Evolutionary conservation across 2,888 invertebrate genomes (phyloP), one percentile per base, ranked within the genome.

Genomic region (Drosophila monieri): DNA sequence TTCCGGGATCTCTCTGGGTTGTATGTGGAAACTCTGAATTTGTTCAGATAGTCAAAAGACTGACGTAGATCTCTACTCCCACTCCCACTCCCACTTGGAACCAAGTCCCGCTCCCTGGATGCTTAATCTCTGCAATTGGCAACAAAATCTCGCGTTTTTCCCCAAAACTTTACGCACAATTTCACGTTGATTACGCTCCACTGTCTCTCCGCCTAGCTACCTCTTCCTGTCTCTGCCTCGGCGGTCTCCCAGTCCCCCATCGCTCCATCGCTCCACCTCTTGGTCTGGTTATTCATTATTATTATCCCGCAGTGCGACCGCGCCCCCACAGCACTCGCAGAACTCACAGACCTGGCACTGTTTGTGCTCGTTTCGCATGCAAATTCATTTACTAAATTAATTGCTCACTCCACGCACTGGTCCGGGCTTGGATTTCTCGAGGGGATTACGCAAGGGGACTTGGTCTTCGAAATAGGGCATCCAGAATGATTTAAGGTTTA

Each of bases 311-410:
- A 46, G 57, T 37, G 49, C 6, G 35, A 27, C 51, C 67, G 30
- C 57, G 35, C 67, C 49, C 41, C 43, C 58, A 43, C 56, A 52
- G 25, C 27, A 57, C 66, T 32, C 48, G 10, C 43, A 52, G 46
- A 30, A 15, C 23, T 32, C 15, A 21, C n/a, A 35, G 35, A 35
- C 39, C 44, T 25, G 37, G 57, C 32, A 71, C 59, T 76, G 76
- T 78, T 81, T 77, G 67, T 56, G 70, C 68, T 74, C 78, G 78
- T 80, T 87, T 84, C 54, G 87, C 79, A 87, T 84, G 87, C 87
- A 87, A 84, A 84, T 84, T 84, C 84, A 84, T 85, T 84, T 87
- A 84, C 78, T 76, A 85, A 87, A 84, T 84, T 84, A 87, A 87
- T 84, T 87, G 84, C 69, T 76, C 81, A 76, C 76, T 85, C 86